Conservation (phyloP, 2,797 vertebrate genomes). For the Malurus splendens region DNA sequence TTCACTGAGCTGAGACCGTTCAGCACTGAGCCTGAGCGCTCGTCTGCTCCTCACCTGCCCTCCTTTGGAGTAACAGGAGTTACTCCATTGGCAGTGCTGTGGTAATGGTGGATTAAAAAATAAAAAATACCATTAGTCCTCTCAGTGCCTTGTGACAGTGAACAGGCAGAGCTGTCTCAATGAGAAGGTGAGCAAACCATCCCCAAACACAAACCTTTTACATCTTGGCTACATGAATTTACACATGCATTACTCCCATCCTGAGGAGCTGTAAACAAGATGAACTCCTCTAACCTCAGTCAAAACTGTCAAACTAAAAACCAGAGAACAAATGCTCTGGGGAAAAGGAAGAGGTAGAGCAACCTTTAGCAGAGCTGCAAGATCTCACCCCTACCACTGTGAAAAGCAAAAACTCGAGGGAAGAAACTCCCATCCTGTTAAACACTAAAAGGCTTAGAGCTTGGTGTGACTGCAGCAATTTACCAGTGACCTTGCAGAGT, state of each 20-base stretch:
- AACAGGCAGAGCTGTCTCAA: not conserved
- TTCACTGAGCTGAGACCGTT: not conserved
- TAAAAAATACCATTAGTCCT: not conserved
- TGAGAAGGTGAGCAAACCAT: not conserved
- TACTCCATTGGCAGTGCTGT: not conserved
- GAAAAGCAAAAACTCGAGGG: not conserved
- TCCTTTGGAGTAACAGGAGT: not conserved
- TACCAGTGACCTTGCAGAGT: slow-evolving; percentile 36
- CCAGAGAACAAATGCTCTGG: not conserved
- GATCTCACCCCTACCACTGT: not conserved
- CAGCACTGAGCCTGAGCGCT: not conserved
- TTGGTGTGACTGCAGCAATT: slow-evolving; percentile 23
- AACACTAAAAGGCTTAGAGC: slow-evolving; percentile 17
- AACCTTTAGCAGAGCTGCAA: not conserved
- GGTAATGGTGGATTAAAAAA: not conserved
- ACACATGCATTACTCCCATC: not conserved
- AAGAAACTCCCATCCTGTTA: not conserved
- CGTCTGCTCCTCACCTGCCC: not conserved
- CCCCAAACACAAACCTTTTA: not conserved
- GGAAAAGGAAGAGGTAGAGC: not conserved
- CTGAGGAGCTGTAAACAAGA: not conserved
- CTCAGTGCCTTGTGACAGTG: not conserved
- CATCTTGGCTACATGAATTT: not conserved
- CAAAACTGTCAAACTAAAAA: not conserved
- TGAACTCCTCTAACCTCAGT: slow-evolving; percentile 13